Percentiles rank a stretch among this genome's conserved stretches.
Evolutionary conservation across 1,140 invertebrate genomes (phyloP).

Genomic region (Ridgeia piscesae): DNA sequence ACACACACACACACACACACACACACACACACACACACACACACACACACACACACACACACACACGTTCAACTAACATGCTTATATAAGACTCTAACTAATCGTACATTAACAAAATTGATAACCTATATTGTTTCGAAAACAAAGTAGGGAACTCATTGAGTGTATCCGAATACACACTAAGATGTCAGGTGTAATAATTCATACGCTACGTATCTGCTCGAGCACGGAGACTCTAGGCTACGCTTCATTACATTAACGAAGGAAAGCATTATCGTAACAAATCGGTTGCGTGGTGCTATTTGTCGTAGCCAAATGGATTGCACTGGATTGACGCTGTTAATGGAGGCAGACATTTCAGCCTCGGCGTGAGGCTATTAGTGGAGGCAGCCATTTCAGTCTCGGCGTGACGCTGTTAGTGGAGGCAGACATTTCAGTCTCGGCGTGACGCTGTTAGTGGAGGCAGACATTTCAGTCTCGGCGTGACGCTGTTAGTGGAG

Average conservation of each 20-base stretch:
- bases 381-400: neutral
- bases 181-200: neutral
- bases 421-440: neutral
- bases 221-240: neutral
- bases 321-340: neutral
- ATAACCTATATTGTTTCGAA: too few species aligned
- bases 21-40: too few species aligned
- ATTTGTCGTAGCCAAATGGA: neutral
- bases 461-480: neutral
- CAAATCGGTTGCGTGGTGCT: neutral
- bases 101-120: too few species aligned
- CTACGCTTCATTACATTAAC: neutral
- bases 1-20: too few species aligned
- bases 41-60: too few species aligned
- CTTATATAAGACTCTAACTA: too few species aligned
- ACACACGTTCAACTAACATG: too few species aligned
- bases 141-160: neutral
- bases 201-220: neutral
- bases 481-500: neutral
- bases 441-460: neutral
- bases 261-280: neutral
- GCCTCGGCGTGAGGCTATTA: neutral
- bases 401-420: neutral
- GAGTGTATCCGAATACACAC: neutral
- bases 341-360: neutral